A percentile compares a stretch with the other conserved stretches of the same genome.
Conservation (phyloP, 2,797 vertebrate species). For the Falco biarmicus region DNA sequence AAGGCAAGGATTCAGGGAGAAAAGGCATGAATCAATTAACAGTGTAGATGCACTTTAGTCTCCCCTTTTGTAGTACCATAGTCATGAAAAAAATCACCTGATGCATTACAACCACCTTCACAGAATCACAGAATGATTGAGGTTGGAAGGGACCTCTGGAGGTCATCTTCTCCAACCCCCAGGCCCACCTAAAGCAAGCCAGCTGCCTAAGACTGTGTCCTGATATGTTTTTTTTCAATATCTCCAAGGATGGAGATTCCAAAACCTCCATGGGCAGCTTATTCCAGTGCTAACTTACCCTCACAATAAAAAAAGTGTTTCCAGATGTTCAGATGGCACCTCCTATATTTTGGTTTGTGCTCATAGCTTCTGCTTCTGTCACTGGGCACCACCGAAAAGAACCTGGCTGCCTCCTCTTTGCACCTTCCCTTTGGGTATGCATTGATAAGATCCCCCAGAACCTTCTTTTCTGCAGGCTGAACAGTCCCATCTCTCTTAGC, state of each 20-base stretch:
- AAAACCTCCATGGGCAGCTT: background rate
- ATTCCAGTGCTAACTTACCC: background rate
- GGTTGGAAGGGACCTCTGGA: background rate
- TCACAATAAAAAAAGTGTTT: background rate
- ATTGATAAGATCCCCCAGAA: background rate
- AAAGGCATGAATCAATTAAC: background rate
- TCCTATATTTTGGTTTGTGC: background rate
- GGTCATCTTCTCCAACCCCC: background rate
- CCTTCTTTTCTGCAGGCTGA: background rate
- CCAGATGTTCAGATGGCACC: background rate
- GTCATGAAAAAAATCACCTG: background rate
- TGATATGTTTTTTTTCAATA: background rate
- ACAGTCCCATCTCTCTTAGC: background rate
- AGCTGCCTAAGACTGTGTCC: background rate
- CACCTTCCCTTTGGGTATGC: background rate
- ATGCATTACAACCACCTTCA: background rate
- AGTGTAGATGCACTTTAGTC: background rate
- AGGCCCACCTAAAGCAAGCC: background rate
- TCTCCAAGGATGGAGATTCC: background rate
- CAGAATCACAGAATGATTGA: background rate
- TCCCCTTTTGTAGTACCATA: background rate
- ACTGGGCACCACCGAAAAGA: background rate
- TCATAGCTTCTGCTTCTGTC: background rate
- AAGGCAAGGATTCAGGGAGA: background rate
- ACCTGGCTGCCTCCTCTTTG: background rate